phyloP scores from a whole-genome alignment of 2,888 invertebrate species.

The Pollenia griseotomentosa region DNA sequence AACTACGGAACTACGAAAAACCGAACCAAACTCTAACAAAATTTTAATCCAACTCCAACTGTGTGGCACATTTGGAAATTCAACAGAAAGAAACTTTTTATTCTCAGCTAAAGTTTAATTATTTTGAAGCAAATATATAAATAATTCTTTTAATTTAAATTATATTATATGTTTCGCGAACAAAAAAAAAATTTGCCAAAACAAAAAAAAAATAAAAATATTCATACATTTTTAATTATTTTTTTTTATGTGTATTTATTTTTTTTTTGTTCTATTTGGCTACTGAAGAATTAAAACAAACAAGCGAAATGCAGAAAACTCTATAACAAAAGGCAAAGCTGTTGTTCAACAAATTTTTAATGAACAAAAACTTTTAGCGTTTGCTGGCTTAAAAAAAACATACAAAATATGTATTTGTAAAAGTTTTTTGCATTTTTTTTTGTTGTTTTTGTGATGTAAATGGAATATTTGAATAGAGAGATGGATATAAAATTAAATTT shows the following conservation, averaged over 20 bases:
- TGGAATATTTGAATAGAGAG: slow-evolving; percentile 30
- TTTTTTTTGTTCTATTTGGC: slow-evolving; percentile 16
- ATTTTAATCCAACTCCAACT: neutral
- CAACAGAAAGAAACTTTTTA: neutral
- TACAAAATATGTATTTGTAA: neutral
- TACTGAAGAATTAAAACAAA: slow-evolving; percentile 2
- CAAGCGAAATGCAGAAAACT: neutral
- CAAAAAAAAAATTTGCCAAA: neutral
- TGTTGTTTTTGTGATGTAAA: neutral
- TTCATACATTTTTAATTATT: slow-evolving; percentile 48
- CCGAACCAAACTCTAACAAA: neutral
- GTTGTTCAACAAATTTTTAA: slow-evolving; percentile 58
- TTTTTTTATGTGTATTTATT: neutral
- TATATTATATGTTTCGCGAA: neutral
- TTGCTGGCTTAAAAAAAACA: neutral
- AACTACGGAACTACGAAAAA: neutral
- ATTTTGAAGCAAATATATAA: neutral
- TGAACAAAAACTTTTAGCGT: slow-evolving; percentile 54
- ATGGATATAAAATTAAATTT: neutral
- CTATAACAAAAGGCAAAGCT: slow-evolving; percentile 24
- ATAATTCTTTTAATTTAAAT: slow-evolving; percentile 37
- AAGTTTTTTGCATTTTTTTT: slow-evolving; percentile 24
- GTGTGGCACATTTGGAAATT: neutral
- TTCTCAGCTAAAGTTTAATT: neutral
- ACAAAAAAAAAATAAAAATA: neutral